These are phyloP conservation scores for Paramuricea clavata DNA, from an alignment of 92 coral and sea anemone genomes.

Conservation along the genomic window DNA sequence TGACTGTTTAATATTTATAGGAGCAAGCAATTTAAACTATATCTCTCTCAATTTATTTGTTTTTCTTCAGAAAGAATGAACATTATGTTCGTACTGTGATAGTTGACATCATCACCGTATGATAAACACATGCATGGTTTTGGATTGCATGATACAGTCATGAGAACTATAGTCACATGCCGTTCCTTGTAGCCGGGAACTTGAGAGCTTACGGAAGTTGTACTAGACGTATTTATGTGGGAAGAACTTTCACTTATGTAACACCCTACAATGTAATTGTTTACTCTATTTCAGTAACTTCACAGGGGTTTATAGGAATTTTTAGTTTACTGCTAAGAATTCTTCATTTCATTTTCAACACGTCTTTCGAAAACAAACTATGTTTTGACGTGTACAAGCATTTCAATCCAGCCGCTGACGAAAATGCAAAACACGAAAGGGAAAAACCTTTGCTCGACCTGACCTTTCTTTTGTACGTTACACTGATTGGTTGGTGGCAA, in stretches of 20 bases:
- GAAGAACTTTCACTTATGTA: neutral
- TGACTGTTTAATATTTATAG: too few relatives aligned
- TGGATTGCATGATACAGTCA: neutral
- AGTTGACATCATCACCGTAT: too few relatives aligned
- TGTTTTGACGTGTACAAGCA: neutral
- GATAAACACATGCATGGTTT: too few relatives aligned
- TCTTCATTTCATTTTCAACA: neutral
- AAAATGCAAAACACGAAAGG: neutral
- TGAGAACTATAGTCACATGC: neutral
- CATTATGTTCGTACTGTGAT: too few relatives aligned
- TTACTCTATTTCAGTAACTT: neutral
- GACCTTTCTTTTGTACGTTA: neutral
- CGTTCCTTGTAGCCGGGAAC: neutral
- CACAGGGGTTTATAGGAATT: neutral
- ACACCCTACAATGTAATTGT: neutral
- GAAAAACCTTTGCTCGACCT: conserved; percentile 8
- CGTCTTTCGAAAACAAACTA: neutral
- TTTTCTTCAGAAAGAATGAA: too few relatives aligned
- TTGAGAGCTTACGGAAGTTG: conserved; percentile 8
- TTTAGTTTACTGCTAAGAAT: neutral
- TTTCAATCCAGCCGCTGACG: neutral
- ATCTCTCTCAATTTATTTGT: too few relatives aligned
- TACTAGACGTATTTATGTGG: neutral
- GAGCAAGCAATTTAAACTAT: too few relatives aligned
- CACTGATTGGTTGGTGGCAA: neutral